Percentiles rank a stretch among this genome's conserved stretches.
These are phyloP conservation scores for Acleris laterana DNA, from an alignment of 2,888 invertebrate genomes.

Conservation along the genomic window DNA sequence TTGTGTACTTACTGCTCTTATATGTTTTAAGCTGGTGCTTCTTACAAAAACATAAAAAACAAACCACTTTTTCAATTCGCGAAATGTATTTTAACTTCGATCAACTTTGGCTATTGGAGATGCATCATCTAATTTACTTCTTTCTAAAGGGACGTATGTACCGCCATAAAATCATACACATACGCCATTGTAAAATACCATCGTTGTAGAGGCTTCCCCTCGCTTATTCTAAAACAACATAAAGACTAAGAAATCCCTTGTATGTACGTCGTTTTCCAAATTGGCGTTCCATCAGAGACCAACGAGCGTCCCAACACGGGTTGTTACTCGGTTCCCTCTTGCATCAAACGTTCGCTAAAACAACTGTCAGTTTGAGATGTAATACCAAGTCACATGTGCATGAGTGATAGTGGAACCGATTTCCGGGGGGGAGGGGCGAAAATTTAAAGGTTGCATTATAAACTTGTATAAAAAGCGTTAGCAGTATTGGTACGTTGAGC, in stretches of 20 bases:
- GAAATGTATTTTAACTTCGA: slow-evolving; percentile 17
- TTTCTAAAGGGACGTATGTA: not conserved
- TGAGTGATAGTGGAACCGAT: not conserved
- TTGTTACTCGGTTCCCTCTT: slow-evolving; percentile 6
- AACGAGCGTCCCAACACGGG: slow-evolving; percentile 21
- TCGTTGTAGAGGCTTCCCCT: too few species aligned
- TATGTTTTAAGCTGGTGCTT: too few species aligned
- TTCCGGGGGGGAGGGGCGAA: not conserved
- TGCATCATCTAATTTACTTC: slow-evolving; percentile 1
- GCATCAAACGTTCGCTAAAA: slow-evolving; percentile 7
- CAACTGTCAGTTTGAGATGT: slow-evolving; percentile 23
- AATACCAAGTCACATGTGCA: not conserved
- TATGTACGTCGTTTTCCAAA: not conserved
- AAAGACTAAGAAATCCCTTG: too few species aligned
- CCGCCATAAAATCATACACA: not conserved
- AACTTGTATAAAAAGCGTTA: too few species aligned
- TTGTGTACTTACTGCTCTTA: too few species aligned
- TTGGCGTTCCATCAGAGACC: not conserved
- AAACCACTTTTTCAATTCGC: not conserved
- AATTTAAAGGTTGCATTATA: not conserved
- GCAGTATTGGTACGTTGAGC: too few species aligned
- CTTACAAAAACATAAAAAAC: too few species aligned
- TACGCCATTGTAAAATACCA: not conserved
- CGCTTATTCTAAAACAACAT: too few species aligned
- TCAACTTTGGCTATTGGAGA: slow-evolving; percentile 9